Percentiles rank a stretch among this genome's conserved stretches.
Conservation (phyloP, 2,888 invertebrate genomes). For the Epinotia brunnichana region DNA sequence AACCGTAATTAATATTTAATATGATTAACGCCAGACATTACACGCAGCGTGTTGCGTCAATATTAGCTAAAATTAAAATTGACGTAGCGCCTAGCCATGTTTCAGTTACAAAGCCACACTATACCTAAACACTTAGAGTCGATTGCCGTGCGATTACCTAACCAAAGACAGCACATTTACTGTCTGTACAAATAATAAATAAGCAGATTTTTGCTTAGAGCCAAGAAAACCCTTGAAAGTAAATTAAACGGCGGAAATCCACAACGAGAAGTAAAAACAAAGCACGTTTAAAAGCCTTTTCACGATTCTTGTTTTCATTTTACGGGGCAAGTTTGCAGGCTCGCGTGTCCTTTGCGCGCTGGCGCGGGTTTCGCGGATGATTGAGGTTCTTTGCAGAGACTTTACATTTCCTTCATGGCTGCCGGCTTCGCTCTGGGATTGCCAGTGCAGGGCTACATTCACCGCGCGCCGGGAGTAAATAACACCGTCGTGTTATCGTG, state of each 20-base stretch:
- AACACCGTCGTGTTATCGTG: neutral
- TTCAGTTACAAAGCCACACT: neutral
- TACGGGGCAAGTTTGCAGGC: slow-evolving; percentile 51
- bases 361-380: slow-evolving; percentile 50
- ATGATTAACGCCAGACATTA: neutral
- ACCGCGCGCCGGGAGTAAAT: slow-evolving; percentile 45
- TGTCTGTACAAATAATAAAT: neutral
- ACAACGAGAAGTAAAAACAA: slow-evolving; percentile 19
- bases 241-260: slow-evolving; percentile 21
- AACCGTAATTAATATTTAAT: neutral
- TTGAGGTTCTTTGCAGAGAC: slow-evolving; percentile 64
- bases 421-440: slow-evolving; percentile 59
- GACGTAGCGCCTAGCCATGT: neutral
- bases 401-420: slow-evolving; percentile 61
- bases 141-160: neutral
- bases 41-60: slow-evolving; percentile 3
- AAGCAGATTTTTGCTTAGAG: slow-evolving; percentile 5
- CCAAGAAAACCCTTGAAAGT: neutral
- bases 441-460: slow-evolving; percentile 51
- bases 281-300: slow-evolving; percentile 30
- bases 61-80: neutral
- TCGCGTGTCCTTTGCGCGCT: slow-evolving; percentile 49
- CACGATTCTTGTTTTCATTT: slow-evolving; percentile 45
- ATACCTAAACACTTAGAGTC: neutral
- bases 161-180: neutral